Evolutionary conservation across 2,113 vertebrate genomes (phyloP), one percentile per base, ranked within the genome.

Genomic region (Oreotrochilus melanogaster): DNA sequence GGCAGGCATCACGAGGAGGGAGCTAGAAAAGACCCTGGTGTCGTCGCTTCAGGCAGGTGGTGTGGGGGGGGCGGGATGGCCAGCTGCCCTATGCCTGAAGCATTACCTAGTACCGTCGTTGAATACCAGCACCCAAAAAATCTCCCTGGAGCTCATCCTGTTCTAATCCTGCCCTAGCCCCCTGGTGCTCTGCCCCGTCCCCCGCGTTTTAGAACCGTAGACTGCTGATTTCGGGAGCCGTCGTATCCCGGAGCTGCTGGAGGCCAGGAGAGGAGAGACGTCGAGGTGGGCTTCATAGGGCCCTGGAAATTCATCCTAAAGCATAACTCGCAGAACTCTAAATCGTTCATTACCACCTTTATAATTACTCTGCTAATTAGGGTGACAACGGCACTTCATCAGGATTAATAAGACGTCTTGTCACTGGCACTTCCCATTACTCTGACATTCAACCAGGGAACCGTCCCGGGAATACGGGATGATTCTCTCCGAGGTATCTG

Each of bases 291-390:
- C 69, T 93, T 91, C 88, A 89, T 21, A 69, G 84, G 69, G 75
- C 91, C 91, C 91, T 97, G 93, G 83, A 97, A 97, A 96, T 97
- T 96, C 95, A 94, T 92, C 93, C 88, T 97, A 96, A 98, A 98
- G 97, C 95, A 96, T 93, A 98, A 98, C 97, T 98, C 95, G 71
- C 80, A 97, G 97, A 98, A 97, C 98, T 98, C 98, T 98, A 98
- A 98, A 98, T 97, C 98, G 97, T 98, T 99, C 98, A 99, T 99
- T 99, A 98, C 98, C 98, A 97, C 98, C 98, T 98, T 88, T 98
- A 98, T 99, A 99, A 99, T 99, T 97, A 98, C 98, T 98, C 97
- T 97, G 98, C 98, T 99, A 98, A 99, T 99, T 98, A 99, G 97
- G 97, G 96, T 98, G 98, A 98, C 98, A 98, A 98, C 96, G 96